These are phyloP conservation scores for Philhelius pedissequus DNA, from an alignment of 2,888 invertebrate genomes.

Conservation along the genomic window DNA sequence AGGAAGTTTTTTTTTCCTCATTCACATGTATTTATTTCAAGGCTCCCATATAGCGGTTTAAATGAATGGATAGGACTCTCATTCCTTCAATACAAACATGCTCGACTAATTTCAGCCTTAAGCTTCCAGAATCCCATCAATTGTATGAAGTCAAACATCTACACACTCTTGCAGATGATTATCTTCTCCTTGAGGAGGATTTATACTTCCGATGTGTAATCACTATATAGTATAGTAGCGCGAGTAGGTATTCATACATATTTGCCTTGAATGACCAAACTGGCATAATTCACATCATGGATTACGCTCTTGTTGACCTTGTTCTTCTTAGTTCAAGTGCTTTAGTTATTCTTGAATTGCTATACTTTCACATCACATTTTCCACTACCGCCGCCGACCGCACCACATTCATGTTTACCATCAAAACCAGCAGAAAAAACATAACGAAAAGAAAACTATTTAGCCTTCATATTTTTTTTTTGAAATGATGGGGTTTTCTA, in stretches of 20 bases:
- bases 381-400: background rate
- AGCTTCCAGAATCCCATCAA: background rate
- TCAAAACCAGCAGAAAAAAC: background rate
- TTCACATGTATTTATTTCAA: background rate
- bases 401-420: background rate
- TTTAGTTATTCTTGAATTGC: slow-evolving; percentile 31
- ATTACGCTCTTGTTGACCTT: slow-evolving; percentile 49
- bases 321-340: slow-evolving; percentile 46
- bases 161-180: background rate
- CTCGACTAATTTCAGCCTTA: background rate
- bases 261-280: slow-evolving; percentile 32
- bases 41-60: background rate
- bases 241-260: background rate
- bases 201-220: background rate
- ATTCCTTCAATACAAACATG: background rate
- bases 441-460: background rate
- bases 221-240: background rate
- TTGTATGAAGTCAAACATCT: background rate
- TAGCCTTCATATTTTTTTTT: background rate
- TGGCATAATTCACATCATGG: slow-evolving; percentile 26
- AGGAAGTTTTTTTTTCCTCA: background rate
- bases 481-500: background rate
- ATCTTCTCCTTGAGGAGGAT: background rate
- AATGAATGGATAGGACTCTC: background rate
- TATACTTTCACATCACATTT: background rate